These are phyloP conservation scores for Hanleya hanleyi DNA, from an alignment of 2,888 invertebrate genomes.

Conservation along the genomic window DNA sequence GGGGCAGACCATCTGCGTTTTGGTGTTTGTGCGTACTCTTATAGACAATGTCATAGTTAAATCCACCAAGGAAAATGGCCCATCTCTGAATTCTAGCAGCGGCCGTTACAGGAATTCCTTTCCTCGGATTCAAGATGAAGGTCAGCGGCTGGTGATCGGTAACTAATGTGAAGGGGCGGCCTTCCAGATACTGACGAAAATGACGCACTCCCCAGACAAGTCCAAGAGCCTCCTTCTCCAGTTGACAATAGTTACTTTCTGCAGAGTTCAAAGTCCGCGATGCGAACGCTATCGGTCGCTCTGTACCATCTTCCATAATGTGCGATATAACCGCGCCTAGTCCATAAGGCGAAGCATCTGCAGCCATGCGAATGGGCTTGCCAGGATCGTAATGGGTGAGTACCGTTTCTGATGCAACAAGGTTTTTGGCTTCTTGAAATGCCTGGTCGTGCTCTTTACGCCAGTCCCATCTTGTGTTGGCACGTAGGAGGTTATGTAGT, in stretches of 20 bases:
- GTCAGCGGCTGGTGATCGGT: neutral
- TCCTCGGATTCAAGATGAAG: slow-evolving; percentile 5
- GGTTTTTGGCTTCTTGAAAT: too few relatives aligned
- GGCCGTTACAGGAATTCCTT: slow-evolving; percentile 5
- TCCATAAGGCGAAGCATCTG: slow-evolving; percentile 8
- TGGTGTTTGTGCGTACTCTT: too few relatives aligned
- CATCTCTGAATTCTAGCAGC: slow-evolving; percentile 13
- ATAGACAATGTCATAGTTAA: too few relatives aligned
- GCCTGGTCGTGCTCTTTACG: neutral
- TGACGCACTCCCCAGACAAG: too few relatives aligned
- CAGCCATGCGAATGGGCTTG: neutral
- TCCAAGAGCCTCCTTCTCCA: too few relatives aligned
- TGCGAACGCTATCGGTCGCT: too few relatives aligned
- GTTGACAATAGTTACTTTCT: too few relatives aligned
- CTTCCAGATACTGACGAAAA: neutral
- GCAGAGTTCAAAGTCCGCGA: too few relatives aligned
- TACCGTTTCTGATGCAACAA: too few relatives aligned
- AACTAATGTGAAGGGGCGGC: neutral
- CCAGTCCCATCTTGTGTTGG: neutral
- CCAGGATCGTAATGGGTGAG: neutral
- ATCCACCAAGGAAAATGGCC: slow-evolving; percentile 9
- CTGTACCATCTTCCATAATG: too few relatives aligned
- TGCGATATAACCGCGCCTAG: slow-evolving; percentile 27
- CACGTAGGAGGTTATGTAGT: neutral
- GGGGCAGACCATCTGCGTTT: too few relatives aligned